A percentile compares a stretch with the other conserved stretches of the same genome.
Conservation (phyloP, 2,113 vertebrate genomes). For the Dascyllus trimaculatus region DNA sequence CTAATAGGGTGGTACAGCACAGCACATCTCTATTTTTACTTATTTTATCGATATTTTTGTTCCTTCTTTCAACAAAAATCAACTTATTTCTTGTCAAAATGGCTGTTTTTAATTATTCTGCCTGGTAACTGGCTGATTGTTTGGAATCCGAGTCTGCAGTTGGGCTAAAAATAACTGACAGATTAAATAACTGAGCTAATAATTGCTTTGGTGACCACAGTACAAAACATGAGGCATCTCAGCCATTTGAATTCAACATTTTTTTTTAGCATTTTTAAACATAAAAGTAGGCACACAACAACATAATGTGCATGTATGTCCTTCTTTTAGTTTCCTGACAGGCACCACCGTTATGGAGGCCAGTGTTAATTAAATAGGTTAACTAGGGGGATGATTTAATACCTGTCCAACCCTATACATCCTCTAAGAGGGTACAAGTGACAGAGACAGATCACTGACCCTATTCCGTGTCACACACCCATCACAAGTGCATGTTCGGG, state of each 20-base stretch:
- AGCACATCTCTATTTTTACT: too few species aligned
- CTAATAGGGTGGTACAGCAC: not conserved
- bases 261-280: too few species aligned
- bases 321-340: not conserved
- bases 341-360: conserved; percentile 5
- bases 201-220: too few species aligned
- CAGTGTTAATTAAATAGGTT: conserved; percentile 46
- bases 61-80: too few species aligned
- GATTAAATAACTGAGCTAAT: too few species aligned
- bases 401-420: conserved; percentile 20
- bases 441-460: conserved; percentile 50
- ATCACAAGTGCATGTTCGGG: conserved; percentile 35
- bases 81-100: not conserved
- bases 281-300: too few species aligned
- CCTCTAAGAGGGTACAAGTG: conserved; percentile 10
- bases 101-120: not conserved
- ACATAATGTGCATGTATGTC: not conserved
- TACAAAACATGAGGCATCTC: too few species aligned
- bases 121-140: not conserved
- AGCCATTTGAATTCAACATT: too few species aligned
- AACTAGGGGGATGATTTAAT: conserved; percentile 53
- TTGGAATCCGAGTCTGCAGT: too few species aligned
- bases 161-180: too few species aligned
- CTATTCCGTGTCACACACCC: conserved; percentile 35
- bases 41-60: not conserved